Conservation (phyloP, 2,888 invertebrate species). For the Caenorhabditis wallacei region DNA sequence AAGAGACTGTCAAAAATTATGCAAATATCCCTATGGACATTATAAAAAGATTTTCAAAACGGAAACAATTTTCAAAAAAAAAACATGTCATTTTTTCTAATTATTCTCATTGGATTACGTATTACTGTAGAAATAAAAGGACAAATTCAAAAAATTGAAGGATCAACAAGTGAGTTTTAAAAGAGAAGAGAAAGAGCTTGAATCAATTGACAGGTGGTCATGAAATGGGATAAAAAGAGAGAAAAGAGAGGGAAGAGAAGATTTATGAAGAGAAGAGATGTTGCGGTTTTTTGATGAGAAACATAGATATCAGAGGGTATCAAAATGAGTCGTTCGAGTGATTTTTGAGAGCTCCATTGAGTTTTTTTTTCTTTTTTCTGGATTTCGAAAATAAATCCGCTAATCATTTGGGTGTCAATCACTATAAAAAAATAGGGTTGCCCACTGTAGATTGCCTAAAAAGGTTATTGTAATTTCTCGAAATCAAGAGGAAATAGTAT, state of each 20-base stretch:
- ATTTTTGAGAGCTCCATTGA: too few species aligned
- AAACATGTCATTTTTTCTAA: neutral
- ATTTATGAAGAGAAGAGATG: neutral
- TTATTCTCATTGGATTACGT: slow-evolving; percentile 22
- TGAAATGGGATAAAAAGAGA: neutral
- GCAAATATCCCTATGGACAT: slow-evolving; percentile 40
- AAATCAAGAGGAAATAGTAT: too few species aligned
- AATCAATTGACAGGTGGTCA: slow-evolving; percentile 33
- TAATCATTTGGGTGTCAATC: too few species aligned
- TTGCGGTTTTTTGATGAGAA: slow-evolving; percentile 29
- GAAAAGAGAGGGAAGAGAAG: neutral
- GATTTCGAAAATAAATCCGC: too few species aligned
- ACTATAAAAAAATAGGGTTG: too few species aligned
- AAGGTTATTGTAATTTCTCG: too few species aligned
- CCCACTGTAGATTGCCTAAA: too few species aligned
- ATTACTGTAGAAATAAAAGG: slow-evolving; percentile 38
- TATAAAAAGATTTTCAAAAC: slow-evolving; percentile 29
- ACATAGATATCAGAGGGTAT: neutral
- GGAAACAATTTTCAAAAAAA: slow-evolving; percentile 15
- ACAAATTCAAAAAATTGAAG: slow-evolving; percentile 19
- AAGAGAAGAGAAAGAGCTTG: neutral
- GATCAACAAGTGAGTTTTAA: slow-evolving; percentile 25
- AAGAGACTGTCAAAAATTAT: slow-evolving; percentile 50
- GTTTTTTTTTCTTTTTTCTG: too few species aligned
- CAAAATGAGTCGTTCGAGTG: too few species aligned